Evolutionary conservation across 2,113 vertebrate species (phyloP).

Genomic region (Lagenorhynchus albirostris): DNA sequence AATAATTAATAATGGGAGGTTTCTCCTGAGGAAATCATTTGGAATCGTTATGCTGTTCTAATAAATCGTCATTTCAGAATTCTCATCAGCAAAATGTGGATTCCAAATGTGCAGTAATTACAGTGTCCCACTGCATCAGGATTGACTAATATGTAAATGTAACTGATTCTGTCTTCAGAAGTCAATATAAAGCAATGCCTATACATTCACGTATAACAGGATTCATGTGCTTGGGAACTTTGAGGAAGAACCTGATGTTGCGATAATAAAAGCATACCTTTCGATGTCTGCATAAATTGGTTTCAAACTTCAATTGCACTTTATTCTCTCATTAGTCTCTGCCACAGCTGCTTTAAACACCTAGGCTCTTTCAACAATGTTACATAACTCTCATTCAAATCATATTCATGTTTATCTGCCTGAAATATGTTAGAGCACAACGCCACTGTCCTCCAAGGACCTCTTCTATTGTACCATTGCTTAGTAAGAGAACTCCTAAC

Average conservation of each 20-base stretch:
- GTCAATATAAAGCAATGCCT: slow-evolving; percentile 25
- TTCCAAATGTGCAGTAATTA: slow-evolving; percentile 70
- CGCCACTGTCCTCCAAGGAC: too few species aligned
- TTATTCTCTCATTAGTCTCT: slow-evolving; percentile 23
- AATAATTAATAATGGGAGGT: slow-evolving; percentile 69
- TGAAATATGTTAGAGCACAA: background rate
- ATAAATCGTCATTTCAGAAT: slow-evolving; percentile 72
- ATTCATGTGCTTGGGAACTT: background rate
- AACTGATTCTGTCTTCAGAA: background rate
- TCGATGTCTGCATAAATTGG: background rate
- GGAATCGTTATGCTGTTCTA: slow-evolving; percentile 54
- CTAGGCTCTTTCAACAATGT: background rate
- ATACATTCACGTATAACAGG: background rate
- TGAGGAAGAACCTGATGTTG: background rate
- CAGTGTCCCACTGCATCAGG: slow-evolving; percentile 56
- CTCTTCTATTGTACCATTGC: fast-evolving
- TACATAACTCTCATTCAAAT: background rate
- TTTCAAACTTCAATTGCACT: background rate
- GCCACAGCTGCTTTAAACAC: background rate
- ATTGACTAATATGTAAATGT: slow-evolving; percentile 55
- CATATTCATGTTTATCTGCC: background rate
- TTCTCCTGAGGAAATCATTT: slow-evolving; percentile 58
- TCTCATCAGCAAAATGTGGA: slow-evolving; percentile 69
- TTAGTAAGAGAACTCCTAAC: background rate
- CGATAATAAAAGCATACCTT: background rate